Conservation (phyloP, 2,888 invertebrate species). For the Lochmaea capreae region DNA sequence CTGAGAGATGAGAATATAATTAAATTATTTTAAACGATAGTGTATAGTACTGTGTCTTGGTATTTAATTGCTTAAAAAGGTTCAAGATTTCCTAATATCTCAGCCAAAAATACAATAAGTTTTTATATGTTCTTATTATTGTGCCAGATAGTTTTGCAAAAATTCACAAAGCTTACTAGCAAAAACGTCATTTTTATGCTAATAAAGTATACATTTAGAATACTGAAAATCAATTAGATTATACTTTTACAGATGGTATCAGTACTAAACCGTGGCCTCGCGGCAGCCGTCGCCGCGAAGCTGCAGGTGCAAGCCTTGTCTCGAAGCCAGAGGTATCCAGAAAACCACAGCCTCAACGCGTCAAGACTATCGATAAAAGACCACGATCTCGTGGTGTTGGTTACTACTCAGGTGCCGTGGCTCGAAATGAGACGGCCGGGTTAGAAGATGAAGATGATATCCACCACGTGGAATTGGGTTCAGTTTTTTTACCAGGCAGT, state of each 20-base stretch:
- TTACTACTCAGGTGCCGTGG: constrained; percentile 66
- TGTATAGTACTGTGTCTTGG: too few relatives aligned
- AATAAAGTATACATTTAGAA: too few relatives aligned
- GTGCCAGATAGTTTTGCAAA: too few relatives aligned
- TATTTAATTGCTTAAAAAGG: too few relatives aligned
- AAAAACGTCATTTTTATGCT: too few relatives aligned
- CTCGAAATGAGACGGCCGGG: constrained; percentile 81
- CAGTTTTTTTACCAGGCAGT: constrained; percentile 84
- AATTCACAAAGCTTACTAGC: too few relatives aligned
- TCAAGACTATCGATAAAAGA: constrained; percentile 77
- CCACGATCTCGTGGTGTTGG: constrained; percentile 75
- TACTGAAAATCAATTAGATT: neutral
- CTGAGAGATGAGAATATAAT: too few relatives aligned
- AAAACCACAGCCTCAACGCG: constrained; percentile 77
- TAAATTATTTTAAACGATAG: too few relatives aligned
- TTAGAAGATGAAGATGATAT: constrained; percentile 62
- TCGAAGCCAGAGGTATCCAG: constrained; percentile 73
- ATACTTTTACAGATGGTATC: constrained; percentile 62
- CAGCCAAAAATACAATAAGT: too few relatives aligned
- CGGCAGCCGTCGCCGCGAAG: constrained; percentile 74
- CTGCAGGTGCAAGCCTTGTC: constrained; percentile 68
- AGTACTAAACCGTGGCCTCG: constrained; percentile 74
- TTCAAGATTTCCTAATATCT: too few relatives aligned
- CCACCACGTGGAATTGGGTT: constrained; percentile 81
- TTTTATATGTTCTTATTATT: too few relatives aligned